phyloP scores from a whole-genome alignment of 2,797 vertebrate genomes.

The Rhinogobio ventralis region DNA sequence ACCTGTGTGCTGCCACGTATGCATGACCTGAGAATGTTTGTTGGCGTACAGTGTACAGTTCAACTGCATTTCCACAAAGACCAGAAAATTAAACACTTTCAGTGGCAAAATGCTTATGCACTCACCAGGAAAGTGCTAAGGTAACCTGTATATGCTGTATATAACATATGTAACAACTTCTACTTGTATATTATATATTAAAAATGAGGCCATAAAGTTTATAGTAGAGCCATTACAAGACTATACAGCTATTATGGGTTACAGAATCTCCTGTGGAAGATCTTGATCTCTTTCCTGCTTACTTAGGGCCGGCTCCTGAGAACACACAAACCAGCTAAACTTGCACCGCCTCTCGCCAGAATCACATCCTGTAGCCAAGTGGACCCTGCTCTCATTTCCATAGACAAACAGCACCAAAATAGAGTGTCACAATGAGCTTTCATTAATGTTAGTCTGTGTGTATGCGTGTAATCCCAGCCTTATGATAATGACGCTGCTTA shows the following conservation, averaged over 20 bases:
- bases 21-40: not conserved
- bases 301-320: not conserved
- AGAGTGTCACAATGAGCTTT: slow-evolving; percentile 33
- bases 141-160: not conserved
- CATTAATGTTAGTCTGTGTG: slow-evolving; percentile 15
- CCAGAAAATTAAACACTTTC: not conserved
- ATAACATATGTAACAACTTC: not conserved
- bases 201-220: slow-evolving; percentile 19
- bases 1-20: not conserved
- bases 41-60: not conserved
- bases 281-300: slow-evolving; percentile 34
- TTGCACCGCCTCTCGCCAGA: not conserved
- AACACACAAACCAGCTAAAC: slow-evolving; percentile 33
- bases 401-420: slow-evolving; percentile 38
- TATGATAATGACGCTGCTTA: not conserved
- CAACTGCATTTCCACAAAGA: slow-evolving; percentile 1
- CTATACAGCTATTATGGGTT: slow-evolving; percentile 16
- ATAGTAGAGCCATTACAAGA: slow-evolving; percentile 14
- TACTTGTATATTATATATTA: not conserved
- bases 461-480: not conserved
- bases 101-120: not conserved
- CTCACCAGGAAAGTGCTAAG: not conserved
- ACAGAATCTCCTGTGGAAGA: slow-evolving; percentile 13
- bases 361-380: slow-evolving; percentile 18
- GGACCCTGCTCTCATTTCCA: slow-evolving; percentile 14